These are phyloP conservation scores for Andricus grossulariae DNA, from an alignment of 1,140 invertebrate genomes.

Conservation along the genomic window DNA sequence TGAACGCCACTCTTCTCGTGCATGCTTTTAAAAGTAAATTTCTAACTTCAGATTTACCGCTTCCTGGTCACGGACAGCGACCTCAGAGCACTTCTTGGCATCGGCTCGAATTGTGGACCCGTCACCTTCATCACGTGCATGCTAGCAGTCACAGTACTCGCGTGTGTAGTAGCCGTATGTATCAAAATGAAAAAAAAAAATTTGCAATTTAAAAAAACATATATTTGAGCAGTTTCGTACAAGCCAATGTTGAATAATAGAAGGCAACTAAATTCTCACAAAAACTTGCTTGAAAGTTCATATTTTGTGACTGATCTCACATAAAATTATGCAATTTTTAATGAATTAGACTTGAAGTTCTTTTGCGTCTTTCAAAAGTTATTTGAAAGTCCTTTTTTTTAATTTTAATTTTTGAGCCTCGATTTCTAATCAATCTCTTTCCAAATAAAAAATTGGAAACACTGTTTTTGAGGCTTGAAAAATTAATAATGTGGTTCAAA, in stretches of 20 bases:
- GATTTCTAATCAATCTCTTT: no score
- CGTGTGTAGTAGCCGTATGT: slow-evolving; percentile 60
- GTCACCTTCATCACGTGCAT: slow-evolving; percentile 57
- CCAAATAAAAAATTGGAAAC: no score
- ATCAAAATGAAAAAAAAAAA: slow-evolving; percentile 3
- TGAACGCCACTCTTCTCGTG: slow-evolving; percentile 13
- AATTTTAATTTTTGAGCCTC: no score
- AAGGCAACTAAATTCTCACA: not conserved
- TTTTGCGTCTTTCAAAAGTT: no score
- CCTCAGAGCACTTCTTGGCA: slow-evolving; percentile 52
- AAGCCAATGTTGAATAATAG: not conserved
- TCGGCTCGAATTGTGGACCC: slow-evolving; percentile 53
- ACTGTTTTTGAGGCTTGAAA: no score
- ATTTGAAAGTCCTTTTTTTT: no score
- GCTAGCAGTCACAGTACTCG: slow-evolving; percentile 48
- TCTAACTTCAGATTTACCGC: slow-evolving; percentile 57
- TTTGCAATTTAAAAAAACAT: not conserved
- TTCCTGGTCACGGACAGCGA: slow-evolving; percentile 58
- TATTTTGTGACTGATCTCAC: no score
- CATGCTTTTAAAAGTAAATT: slow-evolving; percentile 17
- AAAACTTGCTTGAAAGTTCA: not conserved
- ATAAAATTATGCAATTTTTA: no score
- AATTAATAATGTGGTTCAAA: no score
- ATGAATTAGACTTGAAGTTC: no score
- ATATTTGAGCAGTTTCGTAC: not conserved